phyloP scores from a whole-genome alignment of 2,113 vertebrate genomes.

The Erpornis zantholeuca region DNA sequence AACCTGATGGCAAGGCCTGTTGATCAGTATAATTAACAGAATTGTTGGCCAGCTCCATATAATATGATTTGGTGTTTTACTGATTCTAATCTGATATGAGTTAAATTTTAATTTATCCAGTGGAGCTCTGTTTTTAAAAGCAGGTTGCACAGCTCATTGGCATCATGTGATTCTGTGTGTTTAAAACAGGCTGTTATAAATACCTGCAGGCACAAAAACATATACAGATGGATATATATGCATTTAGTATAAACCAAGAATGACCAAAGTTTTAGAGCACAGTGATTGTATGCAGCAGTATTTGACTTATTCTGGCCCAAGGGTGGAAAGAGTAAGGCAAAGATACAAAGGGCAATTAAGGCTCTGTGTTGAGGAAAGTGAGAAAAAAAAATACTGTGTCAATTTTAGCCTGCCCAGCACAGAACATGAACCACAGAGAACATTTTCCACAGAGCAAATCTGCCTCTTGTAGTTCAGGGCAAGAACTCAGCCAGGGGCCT shows the following conservation, averaged over 20 bases:
- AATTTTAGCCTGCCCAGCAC: not conserved
- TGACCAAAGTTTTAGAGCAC: too few species aligned
- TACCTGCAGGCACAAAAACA: not conserved
- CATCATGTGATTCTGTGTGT: too few species aligned
- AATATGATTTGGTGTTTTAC: not conserved
- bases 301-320: not conserved
- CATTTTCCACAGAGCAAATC: not conserved
- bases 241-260: not conserved
- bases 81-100: accelerated
- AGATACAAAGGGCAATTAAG: not conserved
- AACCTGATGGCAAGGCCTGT: not conserved
- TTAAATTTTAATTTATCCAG: not conserved
- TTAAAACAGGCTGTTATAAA: not conserved
- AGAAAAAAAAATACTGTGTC: too few species aligned
- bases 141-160: not conserved
- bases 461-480: not conserved
- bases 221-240: too few species aligned
- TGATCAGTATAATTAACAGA: not conserved
- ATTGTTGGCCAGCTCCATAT: not conserved
- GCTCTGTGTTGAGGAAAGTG: not conserved
- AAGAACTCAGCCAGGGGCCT: not conserved
- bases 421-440: not conserved
- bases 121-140: not conserved
- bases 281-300: not conserved
- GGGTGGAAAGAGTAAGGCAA: not conserved